Conservation (phyloP, 2,113 vertebrate genomes). For the Hemibagrus wyckioides region DNA sequence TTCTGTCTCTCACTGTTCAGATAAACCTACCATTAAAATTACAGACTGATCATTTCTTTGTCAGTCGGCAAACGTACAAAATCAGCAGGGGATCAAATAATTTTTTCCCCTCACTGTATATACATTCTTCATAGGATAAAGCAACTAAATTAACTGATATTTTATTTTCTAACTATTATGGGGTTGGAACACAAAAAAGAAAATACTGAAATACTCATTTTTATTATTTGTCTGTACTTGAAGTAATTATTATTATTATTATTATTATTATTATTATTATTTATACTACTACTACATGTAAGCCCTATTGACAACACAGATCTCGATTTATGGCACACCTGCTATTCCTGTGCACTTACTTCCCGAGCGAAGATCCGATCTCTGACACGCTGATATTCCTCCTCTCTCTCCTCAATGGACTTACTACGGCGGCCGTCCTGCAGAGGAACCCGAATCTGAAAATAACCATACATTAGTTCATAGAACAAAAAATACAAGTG, state of each 20-base stretch:
- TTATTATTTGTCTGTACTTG: not conserved
- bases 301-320: not conserved
- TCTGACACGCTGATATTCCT: conserved; percentile 97
- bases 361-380: conserved; percentile 98
- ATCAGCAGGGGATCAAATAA: no score
- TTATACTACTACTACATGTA: not conserved
- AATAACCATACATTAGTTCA: not conserved
- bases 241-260: not conserved
- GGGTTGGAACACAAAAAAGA: no score
- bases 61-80: no score
- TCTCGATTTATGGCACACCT: not conserved
- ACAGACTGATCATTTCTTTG: no score
- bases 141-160: no score
- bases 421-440: conserved; percentile 98
- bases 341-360: conserved; percentile 75
- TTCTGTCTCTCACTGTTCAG: no score
- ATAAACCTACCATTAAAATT: no score
- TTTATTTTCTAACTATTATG: not conserved
- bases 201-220: not conserved
- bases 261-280: not conserved
- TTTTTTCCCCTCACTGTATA: no score
- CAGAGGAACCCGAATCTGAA: conserved; percentile 95
- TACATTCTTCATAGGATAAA: not conserved
- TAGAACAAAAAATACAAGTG: not conserved
- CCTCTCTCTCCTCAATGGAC: conserved; percentile 97